These are phyloP conservation scores for Cerastoderma edule DNA, from an alignment of 2,888 invertebrate genomes.

Conservation along the genomic window DNA sequence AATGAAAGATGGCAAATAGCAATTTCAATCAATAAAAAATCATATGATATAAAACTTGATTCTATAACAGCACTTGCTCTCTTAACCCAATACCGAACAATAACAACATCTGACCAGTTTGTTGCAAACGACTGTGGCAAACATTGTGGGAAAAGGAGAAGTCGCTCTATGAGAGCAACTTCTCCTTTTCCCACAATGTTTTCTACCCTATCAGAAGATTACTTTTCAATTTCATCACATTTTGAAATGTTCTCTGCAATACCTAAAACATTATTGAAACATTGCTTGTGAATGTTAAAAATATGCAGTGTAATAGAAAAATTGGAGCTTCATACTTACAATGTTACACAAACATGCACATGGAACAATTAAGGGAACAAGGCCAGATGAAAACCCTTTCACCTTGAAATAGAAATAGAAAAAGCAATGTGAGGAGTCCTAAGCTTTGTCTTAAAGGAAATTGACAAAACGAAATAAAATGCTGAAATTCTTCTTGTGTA, in stretches of 20 bases:
- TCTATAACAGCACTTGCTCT: neutral
- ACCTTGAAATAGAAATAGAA: constrained; percentile 58
- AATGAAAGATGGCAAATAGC: neutral
- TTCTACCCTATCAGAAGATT: no score
- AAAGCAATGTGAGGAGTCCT: neutral
- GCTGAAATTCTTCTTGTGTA: neutral
- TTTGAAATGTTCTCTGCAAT: no score
- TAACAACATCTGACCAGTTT: neutral
- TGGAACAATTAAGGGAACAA: constrained; percentile 69
- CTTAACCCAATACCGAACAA: neutral
- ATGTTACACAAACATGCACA: constrained; percentile 68
- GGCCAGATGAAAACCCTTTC: constrained; percentile 70
- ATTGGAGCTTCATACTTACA: constrained; percentile 59
- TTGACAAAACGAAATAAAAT: neutral
- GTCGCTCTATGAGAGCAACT: neutral
- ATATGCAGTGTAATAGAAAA: neutral
- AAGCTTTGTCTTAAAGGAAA: neutral
- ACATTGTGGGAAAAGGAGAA: constrained; percentile 14
- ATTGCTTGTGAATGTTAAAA: neutral
- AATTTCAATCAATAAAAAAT: neutral
- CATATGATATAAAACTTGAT: neutral
- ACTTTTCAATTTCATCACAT: no score
- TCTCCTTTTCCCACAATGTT: constrained; percentile 6
- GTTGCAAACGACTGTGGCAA: neutral
- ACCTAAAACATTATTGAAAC: no score